phyloP scores from a whole-genome alignment of 2,888 invertebrate genomes.

The Endomychus coccineus region DNA sequence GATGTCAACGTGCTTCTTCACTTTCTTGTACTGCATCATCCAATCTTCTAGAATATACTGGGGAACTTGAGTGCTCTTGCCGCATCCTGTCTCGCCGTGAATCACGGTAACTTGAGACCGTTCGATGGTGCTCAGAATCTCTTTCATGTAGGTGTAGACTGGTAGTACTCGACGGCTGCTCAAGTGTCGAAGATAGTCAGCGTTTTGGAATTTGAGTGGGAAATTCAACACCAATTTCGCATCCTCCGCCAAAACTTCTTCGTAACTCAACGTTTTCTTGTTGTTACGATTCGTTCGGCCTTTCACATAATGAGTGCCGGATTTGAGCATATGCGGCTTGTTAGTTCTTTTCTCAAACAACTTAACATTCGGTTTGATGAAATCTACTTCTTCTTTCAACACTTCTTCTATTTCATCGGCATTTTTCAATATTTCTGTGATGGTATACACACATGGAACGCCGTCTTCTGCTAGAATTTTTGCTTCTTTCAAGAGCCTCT shows the following conservation, averaged over 20 bases:
- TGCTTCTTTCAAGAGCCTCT: constrained; percentile 63
- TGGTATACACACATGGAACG: constrained; percentile 63
- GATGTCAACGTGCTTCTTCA: constrained; percentile 66
- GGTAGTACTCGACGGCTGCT: constrained; percentile 57
- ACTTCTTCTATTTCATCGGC: constrained; percentile 57
- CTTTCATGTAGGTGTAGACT: constrained; percentile 62
- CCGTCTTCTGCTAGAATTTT: constrained; percentile 57
- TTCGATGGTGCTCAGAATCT: constrained; percentile 59
- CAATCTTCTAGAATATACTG: constrained; percentile 89
- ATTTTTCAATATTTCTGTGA: constrained; percentile 63
- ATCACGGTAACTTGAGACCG: constrained; percentile 59
- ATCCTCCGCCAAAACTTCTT: constrained; percentile 55
- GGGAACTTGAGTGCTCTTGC: constrained; percentile 85
- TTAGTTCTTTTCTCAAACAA: constrained; percentile 35
- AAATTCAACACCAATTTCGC: constrained; percentile 55
- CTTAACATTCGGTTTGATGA: constrained; percentile 51
- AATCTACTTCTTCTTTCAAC: constrained; percentile 54
- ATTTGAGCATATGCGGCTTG: constrained; percentile 23
- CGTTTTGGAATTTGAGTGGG: constrained; percentile 52
- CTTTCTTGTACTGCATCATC: constrained; percentile 53
- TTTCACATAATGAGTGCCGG: constrained; percentile 58
- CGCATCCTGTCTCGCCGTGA: constrained; percentile 79
- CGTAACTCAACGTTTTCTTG: constrained; percentile 46
- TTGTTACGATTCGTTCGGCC: constrained; percentile 51
- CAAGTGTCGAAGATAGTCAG: constrained; percentile 61